Base-by-base conservation (phyloP, 2,113 vertebrate species). In the Zonotrichia leucophrys region DNA sequence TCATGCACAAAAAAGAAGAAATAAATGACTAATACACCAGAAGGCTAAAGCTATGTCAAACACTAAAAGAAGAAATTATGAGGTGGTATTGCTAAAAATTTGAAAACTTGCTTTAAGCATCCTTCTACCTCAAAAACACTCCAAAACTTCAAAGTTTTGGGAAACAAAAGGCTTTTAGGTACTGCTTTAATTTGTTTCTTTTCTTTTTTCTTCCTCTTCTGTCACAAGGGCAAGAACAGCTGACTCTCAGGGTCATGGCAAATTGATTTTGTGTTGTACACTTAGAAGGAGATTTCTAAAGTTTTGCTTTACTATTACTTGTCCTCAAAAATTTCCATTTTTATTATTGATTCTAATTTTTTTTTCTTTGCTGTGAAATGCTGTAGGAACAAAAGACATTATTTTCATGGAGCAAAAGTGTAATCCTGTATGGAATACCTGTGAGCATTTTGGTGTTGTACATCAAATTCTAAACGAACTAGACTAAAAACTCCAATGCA, bases 261-360 rank as follows among this genome's bases (percentile, higher is more conserved):
- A 97, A 98, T 98, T 98, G 97, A 98, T 98, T 98, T 97, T 98
- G 94, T 97, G 96, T 96, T 97, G 95, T 97, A 95, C 94, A 91
- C 90, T 97, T 97, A 96, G 95, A 97, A 97, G 77, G 63, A 94
- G 87, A 93, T 97, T 97, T 96, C 96, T 86, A 64, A 93, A 96
- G 84, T 94, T 97, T 96, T 95, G 78, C 37, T 96, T 97, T 96
- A 77, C 92, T 94, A 81, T 96, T 96, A 92, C 44, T 94, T 95
- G 86, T 92, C 97, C 88, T 87, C 92, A 97, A 97, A 95, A n/a
- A 97, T 97, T 98, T 96, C 95, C 22, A 95, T 95, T 97, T 96
- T 96, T 97, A 90, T 96, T 96, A 98, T 93, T 97, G 97, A 96
- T 97, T 97, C 96, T 59, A 78, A 14, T 94, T 95, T 91, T 94